Base-by-base conservation (phyloP, 64 coral and sea anemone species). In the Montipora sp. region DNA sequence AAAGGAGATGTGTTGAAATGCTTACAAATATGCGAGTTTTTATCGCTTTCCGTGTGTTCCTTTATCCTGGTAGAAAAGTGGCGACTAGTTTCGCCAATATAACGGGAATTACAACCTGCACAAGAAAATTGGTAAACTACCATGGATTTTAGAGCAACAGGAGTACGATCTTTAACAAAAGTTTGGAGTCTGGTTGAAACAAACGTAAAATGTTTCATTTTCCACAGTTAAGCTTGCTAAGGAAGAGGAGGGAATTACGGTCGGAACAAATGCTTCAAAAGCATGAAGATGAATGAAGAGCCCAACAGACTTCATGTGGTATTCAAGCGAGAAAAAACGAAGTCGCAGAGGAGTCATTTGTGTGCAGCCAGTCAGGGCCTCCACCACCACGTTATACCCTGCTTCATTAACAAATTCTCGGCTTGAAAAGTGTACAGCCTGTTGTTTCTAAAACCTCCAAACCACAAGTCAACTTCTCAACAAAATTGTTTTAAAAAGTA, bases 331-430 rank as follows among this genome's bases (percentile, higher is more conserved):
- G 5, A n/a, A n/a, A 46, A 72, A 72, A 51, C 14, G 47, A 74
- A 76, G 21, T 43, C 8, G 10, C 11, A 21, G 48, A 77, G 47
- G 65, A 22, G n/a, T 84, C 90, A 8, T 92, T 84, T 59, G 5
- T 92, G 90, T 57, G 90, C 90, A 45, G 90, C 90, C 51, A 81
- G 90, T 84, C 78, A 90, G 75, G 89, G 89, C 16, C 89, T 90
- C n/a, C 81, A 77, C 89, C 89, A 80, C 22, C 89, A 90, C 18
- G 75, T 90, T 70, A 48, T 75, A 51, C 89, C 61, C 75, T 69
- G 51, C 60, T 65, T 48, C 48, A 89, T 78, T 70, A 81, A 21
- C 77, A 91, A 51, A 81, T 81, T 67, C 77, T 81, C 21, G 79
- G 79, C 11, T 19, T 87, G 2, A 87, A 87, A 87, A 87, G 63